These are phyloP conservation scores for Porites evermanni DNA, from an alignment of 92 coral and sea anemone genomes.

Conservation along the genomic window DNA sequence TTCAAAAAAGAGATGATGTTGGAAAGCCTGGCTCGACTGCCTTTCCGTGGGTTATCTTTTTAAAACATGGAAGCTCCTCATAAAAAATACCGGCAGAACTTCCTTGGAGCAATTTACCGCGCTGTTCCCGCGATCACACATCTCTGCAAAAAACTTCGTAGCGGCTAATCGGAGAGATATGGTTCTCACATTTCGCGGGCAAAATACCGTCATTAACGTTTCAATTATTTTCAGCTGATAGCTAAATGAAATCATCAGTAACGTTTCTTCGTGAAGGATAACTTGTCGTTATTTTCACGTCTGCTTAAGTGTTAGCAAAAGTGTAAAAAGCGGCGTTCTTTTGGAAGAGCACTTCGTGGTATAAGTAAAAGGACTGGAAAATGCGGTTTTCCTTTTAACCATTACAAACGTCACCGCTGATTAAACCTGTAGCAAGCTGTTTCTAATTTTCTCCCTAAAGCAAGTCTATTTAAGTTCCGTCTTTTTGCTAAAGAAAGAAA, in stretches of 20 bases:
- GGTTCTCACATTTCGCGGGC: conserved; percentile 34
- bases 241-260: background rate
- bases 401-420: conserved; percentile 8
- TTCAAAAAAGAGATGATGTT: background rate
- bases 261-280: background rate
- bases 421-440: background rate
- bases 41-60: background rate
- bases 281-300: background rate
- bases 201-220: conserved; percentile 34
- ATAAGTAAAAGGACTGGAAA: background rate
- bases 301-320: background rate
- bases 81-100: background rate
- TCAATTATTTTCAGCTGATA: conserved; percentile 22
- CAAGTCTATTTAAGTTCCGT: background rate
- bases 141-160: conserved; percentile 20
- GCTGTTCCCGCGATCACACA: conserved; percentile 5
- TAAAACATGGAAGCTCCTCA: background rate
- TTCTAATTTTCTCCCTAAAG: background rate
- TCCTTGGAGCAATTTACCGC: background rate
- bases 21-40: background rate
- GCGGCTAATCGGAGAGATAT: conserved; percentile 7
- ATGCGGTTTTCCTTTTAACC: background rate
- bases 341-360: background rate
- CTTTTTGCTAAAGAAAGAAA: background rate
- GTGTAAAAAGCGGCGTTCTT: background rate